These are phyloP conservation scores for Pristionchus japonicus DNA, from an alignment of 2,888 invertebrate genomes.

Conservation along the genomic window DNA sequence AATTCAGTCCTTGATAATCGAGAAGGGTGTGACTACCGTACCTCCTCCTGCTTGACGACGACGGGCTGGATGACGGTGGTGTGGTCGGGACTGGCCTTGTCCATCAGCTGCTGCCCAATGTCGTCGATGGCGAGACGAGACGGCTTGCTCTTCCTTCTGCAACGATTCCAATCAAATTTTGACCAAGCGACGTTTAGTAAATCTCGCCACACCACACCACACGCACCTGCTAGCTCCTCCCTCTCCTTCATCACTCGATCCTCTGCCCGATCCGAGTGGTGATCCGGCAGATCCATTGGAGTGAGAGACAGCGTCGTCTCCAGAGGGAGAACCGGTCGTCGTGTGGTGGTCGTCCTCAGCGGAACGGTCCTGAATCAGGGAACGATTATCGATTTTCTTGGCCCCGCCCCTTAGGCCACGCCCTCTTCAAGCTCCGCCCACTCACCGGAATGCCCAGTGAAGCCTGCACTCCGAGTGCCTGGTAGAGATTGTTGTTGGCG, in stretches of 20 bases:
- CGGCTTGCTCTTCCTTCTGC: slow-evolving; percentile 89
- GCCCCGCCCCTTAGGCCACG: background rate
- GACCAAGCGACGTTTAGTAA: background rate
- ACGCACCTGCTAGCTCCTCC: slow-evolving; percentile 52
- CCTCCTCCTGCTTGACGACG: slow-evolving; percentile 54
- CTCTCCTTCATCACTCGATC: slow-evolving; percentile 57
- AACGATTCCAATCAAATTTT: slow-evolving; percentile 64
- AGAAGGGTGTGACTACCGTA: slow-evolving; percentile 19
- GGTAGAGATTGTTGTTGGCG: background rate
- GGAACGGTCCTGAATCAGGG: background rate
- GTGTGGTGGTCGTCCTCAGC: slow-evolving; percentile 47
- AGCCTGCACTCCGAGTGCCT: slow-evolving; percentile 17
- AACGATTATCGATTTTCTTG: background rate
- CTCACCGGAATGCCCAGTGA: slow-evolving; percentile 10
- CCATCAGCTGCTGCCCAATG: slow-evolving; percentile 63
- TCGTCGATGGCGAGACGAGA: slow-evolving; percentile 83
- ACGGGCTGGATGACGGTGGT: slow-evolving; percentile 49
- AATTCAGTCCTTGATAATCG: background rate
- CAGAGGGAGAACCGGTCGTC: slow-evolving; percentile 34
- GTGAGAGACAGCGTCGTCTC: slow-evolving; percentile 46
- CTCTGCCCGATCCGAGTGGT: slow-evolving; percentile 43
- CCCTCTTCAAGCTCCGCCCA: background rate
- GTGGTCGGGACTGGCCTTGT: slow-evolving; percentile 57
- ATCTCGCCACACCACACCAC: background rate
- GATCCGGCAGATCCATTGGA: slow-evolving; percentile 34